Percentiles rank a stretch among this genome's conserved stretches.
Evolutionary conservation across 1,140 invertebrate species (phyloP).

Genomic region (Spodoptera frugiperda): DNA sequence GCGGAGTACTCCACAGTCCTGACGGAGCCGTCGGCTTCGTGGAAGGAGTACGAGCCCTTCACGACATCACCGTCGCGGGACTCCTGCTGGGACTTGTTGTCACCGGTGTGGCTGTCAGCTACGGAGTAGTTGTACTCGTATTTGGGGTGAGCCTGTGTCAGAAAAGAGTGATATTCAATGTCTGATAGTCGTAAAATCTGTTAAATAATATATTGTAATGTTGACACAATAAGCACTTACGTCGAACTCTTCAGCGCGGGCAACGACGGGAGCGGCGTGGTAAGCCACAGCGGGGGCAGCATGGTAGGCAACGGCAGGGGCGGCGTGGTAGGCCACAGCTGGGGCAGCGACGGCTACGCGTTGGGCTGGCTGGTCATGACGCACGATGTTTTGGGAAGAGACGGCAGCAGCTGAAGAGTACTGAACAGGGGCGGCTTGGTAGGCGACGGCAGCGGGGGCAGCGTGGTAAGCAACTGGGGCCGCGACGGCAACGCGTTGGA

Average conservation of each 20-base stretch:
- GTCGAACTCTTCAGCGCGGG: slow-evolving; percentile 14
- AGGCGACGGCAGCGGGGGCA: slow-evolving; percentile 54
- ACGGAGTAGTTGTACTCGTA: slow-evolving; percentile 82
- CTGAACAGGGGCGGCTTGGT: slow-evolving; percentile 58
- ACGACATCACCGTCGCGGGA: slow-evolving; percentile 84
- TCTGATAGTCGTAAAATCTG: too few species aligned
- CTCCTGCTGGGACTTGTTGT: slow-evolving; percentile 84
- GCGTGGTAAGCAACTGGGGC: slow-evolving; percentile 52
- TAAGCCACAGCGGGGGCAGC: slow-evolving; percentile 55
- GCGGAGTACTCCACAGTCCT: slow-evolving; percentile 85
- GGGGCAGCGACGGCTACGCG: slow-evolving; percentile 50
- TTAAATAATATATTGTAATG: too few species aligned
- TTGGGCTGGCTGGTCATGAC: slow-evolving; percentile 62
- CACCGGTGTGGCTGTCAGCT: slow-evolving; percentile 42
- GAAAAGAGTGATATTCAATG: background rate
- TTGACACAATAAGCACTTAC: too few species aligned
- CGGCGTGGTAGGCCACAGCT: slow-evolving; percentile 52
- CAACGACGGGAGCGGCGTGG: slow-evolving; percentile 53
- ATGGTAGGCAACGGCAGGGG: slow-evolving; percentile 56
- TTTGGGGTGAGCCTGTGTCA: slow-evolving; percentile 52
- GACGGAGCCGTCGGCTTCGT: slow-evolving; percentile 86
- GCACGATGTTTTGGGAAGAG: slow-evolving; percentile 57
- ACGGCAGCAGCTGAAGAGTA: slow-evolving; percentile 52
- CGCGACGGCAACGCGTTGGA: slow-evolving; percentile 59
- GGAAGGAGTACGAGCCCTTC: slow-evolving; percentile 84